Base-by-base conservation (phyloP, 2,797 vertebrate species). In the Sitta carolinensis region DNA sequence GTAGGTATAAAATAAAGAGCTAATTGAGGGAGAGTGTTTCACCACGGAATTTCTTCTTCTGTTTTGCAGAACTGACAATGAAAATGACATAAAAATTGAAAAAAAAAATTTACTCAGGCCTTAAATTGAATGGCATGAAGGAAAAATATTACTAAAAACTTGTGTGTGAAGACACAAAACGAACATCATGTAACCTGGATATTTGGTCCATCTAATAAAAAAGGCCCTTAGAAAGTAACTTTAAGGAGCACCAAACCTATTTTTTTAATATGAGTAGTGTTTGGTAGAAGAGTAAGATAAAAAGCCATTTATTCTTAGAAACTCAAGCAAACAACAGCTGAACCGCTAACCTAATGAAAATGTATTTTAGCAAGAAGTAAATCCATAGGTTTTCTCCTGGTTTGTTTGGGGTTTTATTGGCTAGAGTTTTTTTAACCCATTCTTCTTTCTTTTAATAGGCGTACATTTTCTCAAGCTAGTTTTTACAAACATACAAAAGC, bases 1-100 rank as follows among this genome's bases (percentile, higher is more conserved):
- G 15, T 61, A 81, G 38, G 32, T 68, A 81, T 87, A 81, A 92
- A 88, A 84, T 61, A 88, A 80, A 77, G 29, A 81, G 21, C 32
- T 84, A 86, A 81, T 78, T 45, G 45, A 78, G 27, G 18, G 4
- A 88, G 10, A 75, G 38, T 34, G 42, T 22, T 90, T 94, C 38
- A 57, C 45, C 13, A 57, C 30, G 10, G n/a, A 59, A 13, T 80
- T 80, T 62, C 20, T 64, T 73, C 45, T 76, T 70, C 40, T 59
- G 16, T 70, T 93, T 92, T 78, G 43, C 21, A 50, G 32, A 67
- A 84, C 0, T 1, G 16, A 25, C 9, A 92, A 61, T 54, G 7
- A 78, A 95, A 88, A 27, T 50, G 2, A 68, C 38, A 91, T 32
- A 77, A 73, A 91, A 79, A 50, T 30, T 76, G 6, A 58, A 93